Conservation (phyloP, 2,888 invertebrate species). For the Clivina fossor region DNA sequence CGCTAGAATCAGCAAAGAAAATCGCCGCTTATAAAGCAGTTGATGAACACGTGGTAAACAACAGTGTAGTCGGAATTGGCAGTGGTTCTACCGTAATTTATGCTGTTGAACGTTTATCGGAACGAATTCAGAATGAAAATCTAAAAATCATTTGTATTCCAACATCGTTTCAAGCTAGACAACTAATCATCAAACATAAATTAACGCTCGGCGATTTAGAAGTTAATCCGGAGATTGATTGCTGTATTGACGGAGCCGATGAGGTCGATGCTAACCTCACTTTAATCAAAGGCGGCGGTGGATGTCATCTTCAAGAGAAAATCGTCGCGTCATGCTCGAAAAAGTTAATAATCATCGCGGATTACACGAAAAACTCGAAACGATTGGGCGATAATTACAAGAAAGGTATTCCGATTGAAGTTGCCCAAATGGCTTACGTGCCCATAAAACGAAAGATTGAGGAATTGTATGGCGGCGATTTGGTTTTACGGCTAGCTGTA, state of each 20-base stretch:
- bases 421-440: slow-evolving; percentile 87
- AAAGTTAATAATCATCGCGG: slow-evolving; percentile 85
- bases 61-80: slow-evolving; percentile 83
- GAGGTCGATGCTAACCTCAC: slow-evolving; percentile 88
- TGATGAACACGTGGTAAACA: slow-evolving; percentile 74
- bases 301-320: slow-evolving; percentile 96
- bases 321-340: slow-evolving; percentile 93
- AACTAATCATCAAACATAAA: slow-evolving; percentile 79
- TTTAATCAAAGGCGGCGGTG: slow-evolving; percentile 97
- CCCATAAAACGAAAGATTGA: slow-evolving; percentile 78
- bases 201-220: slow-evolving; percentile 84
- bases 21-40: slow-evolving; percentile 80
- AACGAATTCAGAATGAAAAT: slow-evolving; percentile 73
- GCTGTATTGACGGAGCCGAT: slow-evolving; percentile 96
- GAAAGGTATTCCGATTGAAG: slow-evolving; percentile 95
- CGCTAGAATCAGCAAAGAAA: slow-evolving; percentile 66
- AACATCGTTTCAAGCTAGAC: slow-evolving; percentile 92
- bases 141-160: slow-evolving; percentile 83
- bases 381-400: slow-evolving; percentile 87
- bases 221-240: slow-evolving; percentile 77
- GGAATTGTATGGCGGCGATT: slow-evolving; percentile 70
- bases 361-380: slow-evolving; percentile 85
- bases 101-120: slow-evolving; percentile 83
- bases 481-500: slow-evolving; percentile 78
- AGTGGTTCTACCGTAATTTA: slow-evolving; percentile 94